Base-by-base conservation (phyloP, 37 sponge, comb jelly and placozoan species). In the Cliona cf. orientalis region DNA sequence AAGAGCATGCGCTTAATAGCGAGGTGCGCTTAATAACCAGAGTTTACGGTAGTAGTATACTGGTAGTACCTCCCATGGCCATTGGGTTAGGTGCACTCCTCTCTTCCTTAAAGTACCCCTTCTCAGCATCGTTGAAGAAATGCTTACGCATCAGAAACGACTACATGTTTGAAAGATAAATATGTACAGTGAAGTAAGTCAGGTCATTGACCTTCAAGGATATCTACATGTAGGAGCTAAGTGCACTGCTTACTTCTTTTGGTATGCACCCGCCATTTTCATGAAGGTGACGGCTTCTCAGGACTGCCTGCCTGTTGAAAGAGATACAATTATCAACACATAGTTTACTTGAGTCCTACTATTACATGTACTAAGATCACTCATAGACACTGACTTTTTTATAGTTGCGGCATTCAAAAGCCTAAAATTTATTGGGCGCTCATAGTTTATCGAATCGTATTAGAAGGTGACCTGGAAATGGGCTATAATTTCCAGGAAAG, bases 81-180 rank as follows among this genome's bases (percentile, higher is more conserved):
- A 92, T 71, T 39, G 95, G 87, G n/a, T 83, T 73, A 31, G 90
- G 71, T 42, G 72, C 78, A 12, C 61, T 58, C 57, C 89, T 71
- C 64, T 89, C 80, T 33, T 40, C 49, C 83, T 94, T 97, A 75
- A 97, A 94, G 70, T 91, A 94, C 29, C 97, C 97, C 37, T 62
- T 70, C 62, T 97, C 90, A 21, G 60, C 35, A 67, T 97, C 62
- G 46, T 97, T 91, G 81, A 98, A 93, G 89, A 86, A 98, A 23
- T 91, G 80, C 82, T 90, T 88, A 42, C 99, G 72, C 85, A 85
- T 94, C 72, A 94, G 79, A 86, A 98, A 98, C 1, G 87, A 87
- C 90, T 96, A 28, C 57, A 55, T 23, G n/a, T n/a, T n/a, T n/a
- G n/a, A 71, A 4, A 72, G 28, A 59, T 59, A 17, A 11, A 49